Evolutionary conservation across 2,797 vertebrate genomes (phyloP), one percentile per base, ranked within the genome.

Genomic region (Melanotaenia pygmaea): DNA sequence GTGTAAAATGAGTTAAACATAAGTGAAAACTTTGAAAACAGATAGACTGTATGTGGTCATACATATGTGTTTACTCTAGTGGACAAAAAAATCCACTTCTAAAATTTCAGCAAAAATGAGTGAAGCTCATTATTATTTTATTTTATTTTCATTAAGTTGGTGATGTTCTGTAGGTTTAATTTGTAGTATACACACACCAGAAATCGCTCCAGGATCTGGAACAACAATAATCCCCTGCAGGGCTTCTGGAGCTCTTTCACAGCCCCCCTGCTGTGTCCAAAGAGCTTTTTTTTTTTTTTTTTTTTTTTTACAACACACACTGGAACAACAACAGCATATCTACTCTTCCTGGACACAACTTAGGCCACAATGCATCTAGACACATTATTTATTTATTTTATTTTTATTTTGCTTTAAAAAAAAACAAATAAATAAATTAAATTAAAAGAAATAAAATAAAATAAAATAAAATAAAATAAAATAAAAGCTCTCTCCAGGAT

Each of bases 211-310:
- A 61, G 76, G 67, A 86, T 80, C 26, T 63, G 77, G 68, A 81
- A 62, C 71, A 80, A 67, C 83, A 82, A 70, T 76, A 87, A 87
- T 88, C 72, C 68, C 82, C 67, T 47, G 62, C 60, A 70, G 83
- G 74, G 79, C 51, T 80, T 72, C 64, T 86, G 83, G 82, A 76
- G 43, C 53, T 77, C 72, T 69, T 83, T 83, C 82, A 86, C 64
- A 78, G 63, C 43, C 60, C 56, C 56, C 81, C 82, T 79, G 67
- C 24, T 74, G 79, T 70, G 72, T 61, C 68, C 69, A 80, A 72
- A 83, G 56, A 84, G 81, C 73, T 70, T 30, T 30, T 30, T 4
- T 30, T 30, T 30, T 30, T 28, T 4, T 28, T 28, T n/a, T n/a
- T 28, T 76, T 14, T 72, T 37, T 68, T 37, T 64, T 64, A 75